Evolutionary conservation across 2,797 vertebrate species (phyloP).

Genomic region (Tolypeutes matacus): DNA sequence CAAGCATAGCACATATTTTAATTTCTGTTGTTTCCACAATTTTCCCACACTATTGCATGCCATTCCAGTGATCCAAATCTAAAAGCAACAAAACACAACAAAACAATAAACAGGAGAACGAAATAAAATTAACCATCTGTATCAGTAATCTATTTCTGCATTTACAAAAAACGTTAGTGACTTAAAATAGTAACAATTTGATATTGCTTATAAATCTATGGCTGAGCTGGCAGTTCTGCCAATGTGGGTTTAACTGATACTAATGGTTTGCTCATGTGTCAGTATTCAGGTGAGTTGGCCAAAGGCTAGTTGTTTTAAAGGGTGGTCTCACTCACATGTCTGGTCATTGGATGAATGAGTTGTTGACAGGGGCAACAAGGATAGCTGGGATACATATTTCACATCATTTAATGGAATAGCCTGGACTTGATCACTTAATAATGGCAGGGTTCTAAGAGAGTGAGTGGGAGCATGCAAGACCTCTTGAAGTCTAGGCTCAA

Average conservation of each 20-base stretch:
- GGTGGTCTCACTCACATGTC: neutral
- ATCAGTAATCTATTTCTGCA: neutral
- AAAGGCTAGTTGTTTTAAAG: neutral
- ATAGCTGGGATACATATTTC: neutral
- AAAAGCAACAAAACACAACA: neutral
- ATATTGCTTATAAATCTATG: neutral
- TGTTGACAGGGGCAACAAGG: neutral
- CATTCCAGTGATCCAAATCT: conserved; percentile 33
- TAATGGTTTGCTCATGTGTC: neutral
- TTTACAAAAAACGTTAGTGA: neutral
- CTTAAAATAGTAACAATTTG: neutral
- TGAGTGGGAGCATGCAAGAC: neutral
- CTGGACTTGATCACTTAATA: neutral
- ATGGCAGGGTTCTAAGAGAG: conserved; percentile 10
- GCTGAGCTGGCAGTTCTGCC: neutral
- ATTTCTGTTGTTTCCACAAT: conserved; percentile 19
- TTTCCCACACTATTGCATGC: neutral
- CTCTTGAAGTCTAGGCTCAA: conserved; percentile 1
- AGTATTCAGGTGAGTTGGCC: neutral
- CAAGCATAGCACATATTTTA: neutral
- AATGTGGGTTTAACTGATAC: neutral
- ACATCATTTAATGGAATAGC: neutral
- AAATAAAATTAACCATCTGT: neutral
- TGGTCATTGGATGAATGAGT: neutral
- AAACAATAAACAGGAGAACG: neutral